Base-by-base conservation (phyloP, 2,113 vertebrate genomes). In the Mesocricetus auratus region DNA sequence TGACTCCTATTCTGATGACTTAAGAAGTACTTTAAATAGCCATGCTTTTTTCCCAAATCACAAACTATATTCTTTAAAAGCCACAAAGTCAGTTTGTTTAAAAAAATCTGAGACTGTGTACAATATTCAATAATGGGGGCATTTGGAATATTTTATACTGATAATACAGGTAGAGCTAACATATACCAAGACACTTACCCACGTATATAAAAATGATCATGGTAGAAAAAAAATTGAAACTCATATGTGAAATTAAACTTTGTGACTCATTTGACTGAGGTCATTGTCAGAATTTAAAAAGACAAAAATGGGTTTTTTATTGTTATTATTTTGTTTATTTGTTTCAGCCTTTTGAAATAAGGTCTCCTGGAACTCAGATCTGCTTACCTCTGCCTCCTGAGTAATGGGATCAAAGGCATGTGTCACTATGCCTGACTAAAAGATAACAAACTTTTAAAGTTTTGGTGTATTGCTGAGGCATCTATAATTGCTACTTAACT, bases 391-490 rank as follows among this genome's bases (percentile, higher is more conserved):
- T 74, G 36, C 56, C 21, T 58, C 11, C 31, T 58, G 78, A 24
- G 78, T 58, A 36, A 2, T 58, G 53, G 36, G 53, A 39, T 81
- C 53, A 26, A 60, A 39, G 56, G 56, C n/a, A 0, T 60, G 78
- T 19, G 21, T 7, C 53, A 81, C 78, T 12, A 58, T 7, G 3
- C 58, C n/a, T 62, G 26, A 13, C 39, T 78, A 93, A 92, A 39
- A 82, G 29, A 86, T 42, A 45, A 33, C 24, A 45, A 74, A 58
- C 50, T 16, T 74, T 92, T 87, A 66, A 87, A 78, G 26, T 47
- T 94, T 90, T 22, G 78, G 58, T n/a, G 86, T 60, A 73, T 90
- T 90, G 81, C 22, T 89, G 45, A 95, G 94, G 95, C 56, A 77
- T 94, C 56, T 86, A 15, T 58, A 86, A 82, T 45, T 85, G 33